Conservation (phyloP, 2,797 vertebrate genomes). For the Anguilla anguilla region DNA sequence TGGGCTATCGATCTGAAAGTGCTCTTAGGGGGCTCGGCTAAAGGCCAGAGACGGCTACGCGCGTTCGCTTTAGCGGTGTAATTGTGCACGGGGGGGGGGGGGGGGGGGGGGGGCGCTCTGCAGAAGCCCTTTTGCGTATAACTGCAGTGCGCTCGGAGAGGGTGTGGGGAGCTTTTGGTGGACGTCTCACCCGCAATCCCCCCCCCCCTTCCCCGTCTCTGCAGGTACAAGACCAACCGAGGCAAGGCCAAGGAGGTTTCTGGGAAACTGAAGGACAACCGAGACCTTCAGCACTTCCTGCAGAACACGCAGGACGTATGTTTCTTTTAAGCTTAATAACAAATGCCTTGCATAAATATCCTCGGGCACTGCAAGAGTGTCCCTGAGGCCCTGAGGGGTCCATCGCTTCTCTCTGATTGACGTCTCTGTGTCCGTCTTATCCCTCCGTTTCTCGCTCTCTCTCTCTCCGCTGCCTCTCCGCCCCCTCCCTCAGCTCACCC, state of each 20-base stretch:
- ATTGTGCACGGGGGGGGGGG: conserved; percentile 22
- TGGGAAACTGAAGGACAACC: conserved; percentile 83
- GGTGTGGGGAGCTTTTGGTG: conserved; percentile 26
- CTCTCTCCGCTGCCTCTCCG: not conserved
- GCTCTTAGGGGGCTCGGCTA: conserved; percentile 42
- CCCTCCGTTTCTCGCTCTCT: not conserved
- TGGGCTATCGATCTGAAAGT: conserved; percentile 73
- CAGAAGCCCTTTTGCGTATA: not conserved
- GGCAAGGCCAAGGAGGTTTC: conserved; percentile 79
- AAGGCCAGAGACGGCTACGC: conserved; percentile 39
- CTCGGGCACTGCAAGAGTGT: not conserved
- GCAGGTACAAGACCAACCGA: conserved; percentile 76
- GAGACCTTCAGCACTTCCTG: conserved; percentile 89
- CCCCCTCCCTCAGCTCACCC: conserved; percentile 75
- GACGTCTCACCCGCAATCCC: conserved; percentile 1
- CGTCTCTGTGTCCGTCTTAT: not conserved
- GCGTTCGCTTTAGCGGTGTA: conserved; percentile 25
- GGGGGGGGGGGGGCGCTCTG: conserved; percentile 12
- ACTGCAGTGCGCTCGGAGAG: conserved; percentile 23
- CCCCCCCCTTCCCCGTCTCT: conserved; percentile 48
- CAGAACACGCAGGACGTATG: conserved; percentile 93
- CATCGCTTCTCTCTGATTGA: not conserved
- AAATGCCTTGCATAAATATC: not conserved
- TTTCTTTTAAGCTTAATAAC: conserved; percentile 42
- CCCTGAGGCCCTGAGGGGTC: not conserved